Evolutionary conservation across 2,888 invertebrate genomes (phyloP).

Genomic region (Heliconius erato): DNA sequence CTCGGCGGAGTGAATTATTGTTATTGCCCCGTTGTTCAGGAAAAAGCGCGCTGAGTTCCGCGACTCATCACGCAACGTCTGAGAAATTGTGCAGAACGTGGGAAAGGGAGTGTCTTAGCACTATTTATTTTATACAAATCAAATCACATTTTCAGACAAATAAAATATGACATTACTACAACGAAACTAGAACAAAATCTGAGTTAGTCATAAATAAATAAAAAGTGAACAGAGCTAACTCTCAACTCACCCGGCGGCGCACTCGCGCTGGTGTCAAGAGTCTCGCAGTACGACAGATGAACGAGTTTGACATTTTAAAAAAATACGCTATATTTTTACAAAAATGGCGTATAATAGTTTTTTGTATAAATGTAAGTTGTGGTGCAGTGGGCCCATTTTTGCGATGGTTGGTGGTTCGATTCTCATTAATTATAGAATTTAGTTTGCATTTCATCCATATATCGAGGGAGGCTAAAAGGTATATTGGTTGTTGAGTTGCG

Average conservation of each 20-base stretch:
- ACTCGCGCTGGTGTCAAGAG: slow-evolving; percentile 16
- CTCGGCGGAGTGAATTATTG: too few species aligned
- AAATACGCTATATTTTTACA: not conserved
- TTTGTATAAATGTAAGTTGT: not conserved
- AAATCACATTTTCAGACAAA: not conserved
- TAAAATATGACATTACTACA: not conserved
- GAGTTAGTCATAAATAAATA: slow-evolving; percentile 1
- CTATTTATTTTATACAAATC: too few species aligned
- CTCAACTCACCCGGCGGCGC: not conserved
- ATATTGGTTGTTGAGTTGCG: too few species aligned
- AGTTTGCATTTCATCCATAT: too few species aligned
- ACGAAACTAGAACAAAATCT: not conserved
- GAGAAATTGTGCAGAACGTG: too few species aligned
- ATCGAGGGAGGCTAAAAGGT: too few species aligned
- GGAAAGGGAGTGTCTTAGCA: too few species aligned
- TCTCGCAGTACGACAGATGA: not conserved
- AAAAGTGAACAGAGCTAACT: slow-evolving; percentile 3
- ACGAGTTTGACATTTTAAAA: slow-evolving; percentile 6
- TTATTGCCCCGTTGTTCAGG: too few species aligned
- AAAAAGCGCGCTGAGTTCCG: too few species aligned
- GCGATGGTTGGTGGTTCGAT: too few species aligned
- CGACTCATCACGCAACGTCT: too few species aligned
- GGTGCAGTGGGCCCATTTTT: not conserved
- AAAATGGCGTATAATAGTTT: not conserved
- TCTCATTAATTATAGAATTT: too few species aligned